Percentiles rank a stretch among this genome's conserved stretches.
Conservation (phyloP, 2,888 invertebrate species). For the Machimus rusticus region DNA sequence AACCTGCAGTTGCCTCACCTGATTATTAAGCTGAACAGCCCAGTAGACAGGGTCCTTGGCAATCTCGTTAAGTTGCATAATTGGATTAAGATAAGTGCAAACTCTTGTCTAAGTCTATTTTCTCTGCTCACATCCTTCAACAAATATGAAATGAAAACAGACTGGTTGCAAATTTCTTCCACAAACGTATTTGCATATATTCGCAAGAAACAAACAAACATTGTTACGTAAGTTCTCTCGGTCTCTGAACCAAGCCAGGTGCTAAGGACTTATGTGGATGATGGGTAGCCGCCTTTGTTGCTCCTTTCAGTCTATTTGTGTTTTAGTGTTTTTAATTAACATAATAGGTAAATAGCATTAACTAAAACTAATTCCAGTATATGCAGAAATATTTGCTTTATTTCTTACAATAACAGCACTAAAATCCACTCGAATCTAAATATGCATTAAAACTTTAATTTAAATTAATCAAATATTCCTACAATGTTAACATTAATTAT, state of each 20-base stretch:
- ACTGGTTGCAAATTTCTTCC: conserved; percentile 23
- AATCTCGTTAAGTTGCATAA: neutral
- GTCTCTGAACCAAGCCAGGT: neutral
- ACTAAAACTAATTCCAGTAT: no score
- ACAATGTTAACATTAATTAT: neutral
- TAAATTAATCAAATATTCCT: neutral
- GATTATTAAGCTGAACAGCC: neutral
- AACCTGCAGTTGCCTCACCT: neutral
- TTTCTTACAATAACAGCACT: no score
- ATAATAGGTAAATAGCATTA: neutral
- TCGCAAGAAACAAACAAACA: neutral
- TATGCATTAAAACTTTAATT: neutral
- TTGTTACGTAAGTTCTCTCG: neutral
- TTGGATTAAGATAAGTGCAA: conserved; percentile 17
- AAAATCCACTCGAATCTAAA: no score
- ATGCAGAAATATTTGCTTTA: no score
- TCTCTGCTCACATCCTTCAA: neutral
- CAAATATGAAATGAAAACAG: conserved; percentile 8
- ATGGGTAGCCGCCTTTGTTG: neutral
- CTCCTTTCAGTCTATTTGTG: neutral
- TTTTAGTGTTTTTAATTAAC: neutral
- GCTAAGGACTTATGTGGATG: neutral
- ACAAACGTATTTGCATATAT: conserved; percentile 19
- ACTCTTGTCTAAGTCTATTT: conserved; percentile 16
- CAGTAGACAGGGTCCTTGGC: neutral